These are phyloP conservation scores for Caenorhabditis virilis DNA, from an alignment of 2,888 invertebrate genomes.

Conservation along the genomic window DNA sequence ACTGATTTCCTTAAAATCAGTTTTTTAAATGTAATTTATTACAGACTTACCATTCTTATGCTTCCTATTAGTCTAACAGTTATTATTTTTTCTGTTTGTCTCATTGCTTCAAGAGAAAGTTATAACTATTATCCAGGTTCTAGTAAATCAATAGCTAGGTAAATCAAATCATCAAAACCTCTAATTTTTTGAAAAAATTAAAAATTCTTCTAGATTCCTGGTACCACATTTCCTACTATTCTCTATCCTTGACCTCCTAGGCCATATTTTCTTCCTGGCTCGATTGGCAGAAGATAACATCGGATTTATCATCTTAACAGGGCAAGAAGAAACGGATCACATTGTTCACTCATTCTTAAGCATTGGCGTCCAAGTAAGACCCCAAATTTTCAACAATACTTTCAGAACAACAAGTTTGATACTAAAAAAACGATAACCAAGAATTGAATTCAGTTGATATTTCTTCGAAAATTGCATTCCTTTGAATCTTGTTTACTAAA, in stretches of 20 bases:
- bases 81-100: constrained; percentile 28
- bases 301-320: constrained; percentile 36
- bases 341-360: constrained; percentile 24
- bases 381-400: too few species aligned
- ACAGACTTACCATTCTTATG: neutral
- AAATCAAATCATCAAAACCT: constrained; percentile 11
- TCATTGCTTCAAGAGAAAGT: constrained; percentile 22
- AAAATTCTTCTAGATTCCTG: constrained; percentile 30
- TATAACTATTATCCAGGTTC: constrained; percentile 37
- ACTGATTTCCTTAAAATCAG: neutral
- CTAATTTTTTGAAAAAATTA: too few species aligned
- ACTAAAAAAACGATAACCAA: neutral
- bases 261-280: constrained; percentile 27
- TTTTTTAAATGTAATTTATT: too few species aligned
- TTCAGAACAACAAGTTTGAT: neutral
- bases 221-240: constrained; percentile 22
- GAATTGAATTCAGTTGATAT: neutral
- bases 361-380: constrained; percentile 29
- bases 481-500: constrained; percentile 12
- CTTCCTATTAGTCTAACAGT: constrained; percentile 26
- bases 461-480: constrained; percentile 6
- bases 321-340: constrained; percentile 25
- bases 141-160: constrained; percentile 33
- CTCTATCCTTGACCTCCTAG: constrained; percentile 30
- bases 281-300: constrained; percentile 32